phyloP scores from a whole-genome alignment of 2,113 vertebrate genomes.

The Chaetops frenatus region DNA sequence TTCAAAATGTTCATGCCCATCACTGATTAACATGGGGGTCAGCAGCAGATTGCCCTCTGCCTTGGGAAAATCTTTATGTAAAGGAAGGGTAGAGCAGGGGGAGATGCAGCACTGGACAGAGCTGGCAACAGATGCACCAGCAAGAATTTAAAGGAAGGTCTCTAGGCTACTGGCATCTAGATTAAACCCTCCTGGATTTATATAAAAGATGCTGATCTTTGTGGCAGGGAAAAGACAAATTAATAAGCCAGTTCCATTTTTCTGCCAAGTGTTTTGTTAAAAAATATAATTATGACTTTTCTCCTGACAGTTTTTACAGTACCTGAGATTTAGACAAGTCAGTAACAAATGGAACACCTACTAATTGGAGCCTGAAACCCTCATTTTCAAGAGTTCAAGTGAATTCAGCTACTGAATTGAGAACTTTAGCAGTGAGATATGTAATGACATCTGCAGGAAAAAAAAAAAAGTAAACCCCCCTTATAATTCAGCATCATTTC shows the following conservation, averaged over 20 bases:
- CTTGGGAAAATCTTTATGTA: neutral
- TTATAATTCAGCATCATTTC: neutral
- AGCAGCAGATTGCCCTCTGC: neutral
- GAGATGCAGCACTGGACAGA: neutral
- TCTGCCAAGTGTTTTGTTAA: neutral
- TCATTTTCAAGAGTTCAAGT: neutral
- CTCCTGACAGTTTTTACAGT: neutral
- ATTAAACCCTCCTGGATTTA: neutral
- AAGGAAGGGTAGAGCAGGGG: neutral
- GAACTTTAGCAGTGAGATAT: neutral
- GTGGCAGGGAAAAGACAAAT: neutral
- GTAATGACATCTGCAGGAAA: neutral
- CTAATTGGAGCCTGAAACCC: neutral
- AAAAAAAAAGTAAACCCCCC: accelerated
- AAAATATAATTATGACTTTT: neutral
- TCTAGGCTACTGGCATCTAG: neutral
- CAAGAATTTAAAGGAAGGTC: neutral
- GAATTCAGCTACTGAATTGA: neutral
- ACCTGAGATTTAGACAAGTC: neutral
- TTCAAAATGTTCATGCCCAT: neutral
- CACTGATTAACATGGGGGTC: neutral
- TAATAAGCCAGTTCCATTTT: neutral
- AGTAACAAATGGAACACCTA: neutral
- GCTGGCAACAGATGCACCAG: neutral
- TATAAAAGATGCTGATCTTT: neutral